phyloP scores from a whole-genome alignment of 2,113 vertebrate genomes.

The Hypanus sabinus region DNA sequence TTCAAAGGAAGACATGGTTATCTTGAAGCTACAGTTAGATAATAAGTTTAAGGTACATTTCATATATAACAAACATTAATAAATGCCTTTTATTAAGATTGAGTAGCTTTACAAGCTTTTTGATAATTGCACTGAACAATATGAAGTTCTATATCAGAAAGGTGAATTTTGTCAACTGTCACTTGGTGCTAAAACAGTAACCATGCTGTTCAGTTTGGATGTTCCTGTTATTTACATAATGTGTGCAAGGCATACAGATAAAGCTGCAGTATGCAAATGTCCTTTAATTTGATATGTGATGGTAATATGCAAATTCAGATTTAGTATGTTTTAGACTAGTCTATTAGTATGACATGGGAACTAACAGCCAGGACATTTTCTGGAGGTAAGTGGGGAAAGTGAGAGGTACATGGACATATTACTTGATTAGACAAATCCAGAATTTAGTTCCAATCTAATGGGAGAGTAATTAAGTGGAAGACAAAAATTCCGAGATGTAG shows the following conservation, averaged over 20 bases:
- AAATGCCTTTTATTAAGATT: conserved; percentile 31
- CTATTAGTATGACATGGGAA: not conserved
- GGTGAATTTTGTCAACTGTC: conserved; percentile 43
- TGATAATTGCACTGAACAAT: conserved; percentile 40
- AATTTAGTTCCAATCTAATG: too few species aligned
- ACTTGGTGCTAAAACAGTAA: conserved; percentile 6
- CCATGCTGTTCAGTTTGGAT: not conserved
- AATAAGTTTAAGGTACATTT: conserved; percentile 64
- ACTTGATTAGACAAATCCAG: too few species aligned
- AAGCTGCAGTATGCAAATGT: not conserved
- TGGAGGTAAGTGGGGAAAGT: not conserved
- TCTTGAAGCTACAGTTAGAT: conserved; percentile 68
- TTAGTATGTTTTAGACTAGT: not conserved
- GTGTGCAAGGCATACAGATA: not conserved
- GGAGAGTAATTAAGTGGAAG: too few species aligned
- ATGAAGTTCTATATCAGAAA: conserved; percentile 47
- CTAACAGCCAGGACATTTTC: not conserved
- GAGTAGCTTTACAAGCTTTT: not conserved
- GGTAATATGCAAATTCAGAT: not conserved
- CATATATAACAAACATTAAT: conserved; percentile 43
- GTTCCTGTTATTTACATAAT: not conserved
- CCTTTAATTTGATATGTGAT: not conserved
- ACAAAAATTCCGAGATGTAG: not conserved
- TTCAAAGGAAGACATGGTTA: conserved; percentile 63
- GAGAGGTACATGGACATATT: too few species aligned